These are phyloP conservation scores for Ascidia mentula DNA, from an alignment of 23 tunicate genomes.

Conservation along the genomic window DNA sequence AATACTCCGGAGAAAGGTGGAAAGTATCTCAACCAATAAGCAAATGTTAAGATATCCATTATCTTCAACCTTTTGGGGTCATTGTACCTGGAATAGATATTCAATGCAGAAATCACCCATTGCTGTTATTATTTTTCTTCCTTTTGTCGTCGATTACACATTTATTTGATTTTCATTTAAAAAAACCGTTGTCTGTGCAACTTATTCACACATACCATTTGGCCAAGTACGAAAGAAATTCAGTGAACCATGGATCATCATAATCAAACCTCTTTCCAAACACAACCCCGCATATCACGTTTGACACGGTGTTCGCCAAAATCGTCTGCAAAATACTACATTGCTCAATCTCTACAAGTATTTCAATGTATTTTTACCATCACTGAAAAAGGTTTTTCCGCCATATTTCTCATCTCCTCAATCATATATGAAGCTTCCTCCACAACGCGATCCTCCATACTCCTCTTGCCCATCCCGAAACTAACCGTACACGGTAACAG, in stretches of 20 bases:
- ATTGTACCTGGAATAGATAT: background rate
- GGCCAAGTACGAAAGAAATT: conserved; percentile 7
- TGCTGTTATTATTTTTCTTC: background rate
- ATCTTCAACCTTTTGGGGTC: background rate
- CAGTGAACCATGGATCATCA: conserved; percentile 45
- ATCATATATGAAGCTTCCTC: background rate
- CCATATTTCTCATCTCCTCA: background rate
- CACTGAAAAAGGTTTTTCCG: background rate
- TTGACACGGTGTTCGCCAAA: conserved; percentile 40
- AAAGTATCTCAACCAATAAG: conserved; percentile 9
- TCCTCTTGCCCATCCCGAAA: background rate
- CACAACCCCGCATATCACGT: conserved; percentile 34
- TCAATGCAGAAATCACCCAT: too few species aligned
- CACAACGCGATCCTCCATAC: background rate
- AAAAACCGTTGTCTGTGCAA: too few species aligned
- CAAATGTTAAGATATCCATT: background rate
- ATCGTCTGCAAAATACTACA: too few species aligned
- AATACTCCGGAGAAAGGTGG: conserved; percentile 15
- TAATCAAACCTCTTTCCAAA: conserved; percentile 48
- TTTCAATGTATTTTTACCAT: background rate
- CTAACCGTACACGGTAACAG: too few species aligned
- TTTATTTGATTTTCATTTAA: too few species aligned
- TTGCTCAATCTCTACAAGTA: too few species aligned
- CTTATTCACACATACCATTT: conserved; percentile 7
- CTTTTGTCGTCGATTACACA: too few species aligned